phyloP scores from a whole-genome alignment of 2,797 vertebrate species.

The Alcedo atthis region DNA sequence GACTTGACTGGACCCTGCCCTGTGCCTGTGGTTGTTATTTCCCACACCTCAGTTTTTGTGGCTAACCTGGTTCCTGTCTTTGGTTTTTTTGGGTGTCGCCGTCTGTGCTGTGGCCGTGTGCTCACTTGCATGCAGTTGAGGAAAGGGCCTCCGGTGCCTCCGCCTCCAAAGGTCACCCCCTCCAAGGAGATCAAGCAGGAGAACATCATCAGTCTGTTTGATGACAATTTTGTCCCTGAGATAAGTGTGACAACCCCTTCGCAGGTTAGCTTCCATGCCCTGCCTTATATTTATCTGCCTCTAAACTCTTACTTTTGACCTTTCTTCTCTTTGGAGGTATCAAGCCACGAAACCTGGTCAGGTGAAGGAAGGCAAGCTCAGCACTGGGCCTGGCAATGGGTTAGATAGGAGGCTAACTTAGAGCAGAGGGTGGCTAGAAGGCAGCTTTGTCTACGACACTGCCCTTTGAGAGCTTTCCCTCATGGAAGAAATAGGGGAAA shows the following conservation, averaged over 20 bases:
- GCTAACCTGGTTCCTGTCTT: constrained; percentile 77
- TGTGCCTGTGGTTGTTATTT: constrained; percentile 44
- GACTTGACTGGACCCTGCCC: constrained; percentile 62
- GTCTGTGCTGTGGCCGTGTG: constrained; percentile 56
- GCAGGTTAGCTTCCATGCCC: constrained; percentile 87
- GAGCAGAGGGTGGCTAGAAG: background rate
- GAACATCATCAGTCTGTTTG: constrained; percentile 97
- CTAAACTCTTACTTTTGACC: constrained; percentile 26
- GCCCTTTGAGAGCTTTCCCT: background rate
- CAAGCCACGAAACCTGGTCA: constrained; percentile 72
- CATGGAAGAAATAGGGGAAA: background rate
- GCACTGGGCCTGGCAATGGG: background rate
- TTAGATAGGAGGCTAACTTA: background rate
- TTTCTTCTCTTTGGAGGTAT: constrained; percentile 54
- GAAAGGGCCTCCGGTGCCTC: constrained; percentile 92
- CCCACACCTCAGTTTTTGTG: constrained; percentile 45
- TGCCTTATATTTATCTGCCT: constrained; percentile 47
- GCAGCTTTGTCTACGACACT: background rate
- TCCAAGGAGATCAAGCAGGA: constrained; percentile 97
- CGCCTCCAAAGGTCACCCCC: constrained; percentile 96
- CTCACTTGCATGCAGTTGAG: constrained; percentile 85
- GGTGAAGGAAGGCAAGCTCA: background rate
- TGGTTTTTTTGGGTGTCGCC: constrained; percentile 74
- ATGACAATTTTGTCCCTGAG: constrained; percentile 91
- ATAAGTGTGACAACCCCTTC: constrained; percentile 97